Conservation (phyloP, 2,888 invertebrate genomes). For the Microplitis deprimator region DNA sequence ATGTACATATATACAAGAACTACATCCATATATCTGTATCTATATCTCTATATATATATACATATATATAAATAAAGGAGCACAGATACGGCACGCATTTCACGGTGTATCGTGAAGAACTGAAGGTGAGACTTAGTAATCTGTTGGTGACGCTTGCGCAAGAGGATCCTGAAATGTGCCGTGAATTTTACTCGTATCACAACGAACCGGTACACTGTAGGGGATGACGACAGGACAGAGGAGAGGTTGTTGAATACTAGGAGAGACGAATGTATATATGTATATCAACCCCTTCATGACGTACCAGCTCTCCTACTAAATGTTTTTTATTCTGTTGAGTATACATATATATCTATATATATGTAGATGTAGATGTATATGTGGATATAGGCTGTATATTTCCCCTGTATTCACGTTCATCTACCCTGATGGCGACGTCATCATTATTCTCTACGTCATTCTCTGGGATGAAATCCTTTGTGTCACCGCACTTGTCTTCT, state of each 20-base stretch:
- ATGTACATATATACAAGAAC: too few relatives aligned
- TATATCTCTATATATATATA: background rate
- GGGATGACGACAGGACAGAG: slow-evolving; percentile 1
- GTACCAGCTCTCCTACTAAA: background rate
- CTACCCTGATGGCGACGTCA: background rate
- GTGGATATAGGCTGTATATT: background rate
- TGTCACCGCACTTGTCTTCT: too few relatives aligned
- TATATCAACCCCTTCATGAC: background rate
- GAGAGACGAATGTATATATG: too few relatives aligned
- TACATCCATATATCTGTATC: background rate
- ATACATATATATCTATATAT: background rate
- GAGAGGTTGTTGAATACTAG: background rate
- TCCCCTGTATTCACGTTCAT: background rate
- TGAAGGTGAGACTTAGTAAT: slow-evolving; percentile 51
- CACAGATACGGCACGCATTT: slow-evolving; percentile 53
- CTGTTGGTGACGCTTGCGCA: slow-evolving; percentile 39
- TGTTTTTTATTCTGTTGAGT: background rate
- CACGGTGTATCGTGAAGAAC: slow-evolving; percentile 61
- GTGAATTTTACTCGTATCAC: slow-evolving; percentile 22
- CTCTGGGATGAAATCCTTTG: too few relatives aligned
- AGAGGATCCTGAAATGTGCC: slow-evolving; percentile 40
- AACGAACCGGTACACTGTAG: background rate
- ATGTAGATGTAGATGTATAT: background rate
- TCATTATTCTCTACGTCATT: background rate
- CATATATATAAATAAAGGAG: background rate